Conservation (phyloP, 2,888 invertebrate species). For the Hemithea aestivaria region DNA sequence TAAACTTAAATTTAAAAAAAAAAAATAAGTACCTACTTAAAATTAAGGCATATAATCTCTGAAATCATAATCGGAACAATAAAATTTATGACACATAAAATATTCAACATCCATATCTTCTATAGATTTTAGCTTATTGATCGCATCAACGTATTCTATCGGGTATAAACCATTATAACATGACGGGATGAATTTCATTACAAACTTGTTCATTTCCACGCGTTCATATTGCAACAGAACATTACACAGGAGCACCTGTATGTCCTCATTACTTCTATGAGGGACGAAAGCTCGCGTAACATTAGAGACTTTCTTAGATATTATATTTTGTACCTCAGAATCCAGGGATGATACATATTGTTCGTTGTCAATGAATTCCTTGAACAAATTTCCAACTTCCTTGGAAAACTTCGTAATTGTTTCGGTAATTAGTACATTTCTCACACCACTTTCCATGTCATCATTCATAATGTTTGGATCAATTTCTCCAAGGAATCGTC, state of each 20-base stretch:
- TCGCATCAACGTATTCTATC: slow-evolving; percentile 20
- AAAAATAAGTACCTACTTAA: too few species aligned
- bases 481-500: neutral
- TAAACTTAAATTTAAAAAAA: too few species aligned
- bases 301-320: neutral
- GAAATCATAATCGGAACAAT: slow-evolving; percentile 1
- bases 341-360: slow-evolving; percentile 1
- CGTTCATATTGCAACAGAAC: slow-evolving; percentile 14
- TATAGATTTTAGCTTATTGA: slow-evolving; percentile 28
- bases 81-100: slow-evolving; percentile 30
- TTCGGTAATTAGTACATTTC: neutral
- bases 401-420: neutral
- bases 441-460: neutral
- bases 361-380: slow-evolving; percentile 2
- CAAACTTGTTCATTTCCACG: slow-evolving; percentile 30
- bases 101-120: slow-evolving; percentile 31
- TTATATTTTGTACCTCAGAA: neutral
- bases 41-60: slow-evolving; percentile 1
- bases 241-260: neutral
- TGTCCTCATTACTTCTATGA: neutral
- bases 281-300: neutral
- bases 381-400: neutral
- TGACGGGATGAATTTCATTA: slow-evolving; percentile 31
- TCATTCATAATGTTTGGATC: too few species aligned
- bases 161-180: slow-evolving; percentile 6